Conservation (phyloP, 2,113 vertebrate species). For the Cyphomyrus plagiostoma region DNA sequence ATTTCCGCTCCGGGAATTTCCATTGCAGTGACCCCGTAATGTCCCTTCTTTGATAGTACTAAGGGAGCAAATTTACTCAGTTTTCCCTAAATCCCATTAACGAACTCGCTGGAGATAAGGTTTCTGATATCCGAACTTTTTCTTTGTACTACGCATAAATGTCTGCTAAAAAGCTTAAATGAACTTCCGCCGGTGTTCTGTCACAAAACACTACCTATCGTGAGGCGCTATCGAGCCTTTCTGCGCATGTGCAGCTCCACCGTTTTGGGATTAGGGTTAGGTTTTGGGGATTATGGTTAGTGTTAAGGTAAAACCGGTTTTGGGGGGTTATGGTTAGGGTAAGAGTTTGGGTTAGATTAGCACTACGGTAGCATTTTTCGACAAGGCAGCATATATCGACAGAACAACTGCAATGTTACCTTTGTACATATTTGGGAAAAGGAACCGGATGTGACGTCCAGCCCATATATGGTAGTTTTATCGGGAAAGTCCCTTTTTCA, state of each 20-base stretch:
- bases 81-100: neutral
- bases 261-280: no score
- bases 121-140: neutral
- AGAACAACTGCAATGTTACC: neutral
- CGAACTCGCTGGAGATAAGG: neutral
- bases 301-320: no score
- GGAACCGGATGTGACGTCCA: neutral
- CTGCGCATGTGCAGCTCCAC: no score
- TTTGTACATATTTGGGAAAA: neutral
- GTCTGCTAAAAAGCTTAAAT: neutral
- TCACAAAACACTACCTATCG: no score
- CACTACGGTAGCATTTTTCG: no score
- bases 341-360: no score
- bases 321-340: no score
- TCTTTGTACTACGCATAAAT: neutral
- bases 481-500: neutral
- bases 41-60: neutral
- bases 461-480: neutral
- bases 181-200: neutral
- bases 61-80: neutral
- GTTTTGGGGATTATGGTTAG: no score
- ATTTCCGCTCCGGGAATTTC: neutral
- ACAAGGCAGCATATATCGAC: no score
- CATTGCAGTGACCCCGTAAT: neutral
- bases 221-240: no score